Conservation (phyloP, 2,888 invertebrate genomes). For the Nomada flava region DNA sequence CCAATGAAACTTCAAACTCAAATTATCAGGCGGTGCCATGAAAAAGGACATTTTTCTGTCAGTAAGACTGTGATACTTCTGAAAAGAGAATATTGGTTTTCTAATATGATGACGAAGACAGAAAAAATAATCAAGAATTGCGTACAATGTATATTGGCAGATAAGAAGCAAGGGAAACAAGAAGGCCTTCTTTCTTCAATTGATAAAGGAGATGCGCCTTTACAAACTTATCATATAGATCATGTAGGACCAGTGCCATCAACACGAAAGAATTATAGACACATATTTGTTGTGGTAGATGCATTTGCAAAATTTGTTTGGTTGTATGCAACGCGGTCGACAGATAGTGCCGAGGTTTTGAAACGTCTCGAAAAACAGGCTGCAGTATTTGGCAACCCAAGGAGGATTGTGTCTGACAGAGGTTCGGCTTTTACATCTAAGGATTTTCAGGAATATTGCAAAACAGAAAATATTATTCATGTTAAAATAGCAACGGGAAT, state of each 20-base stretch:
- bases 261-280: not conserved
- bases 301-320: not conserved
- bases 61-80: not conserved
- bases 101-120: not conserved
- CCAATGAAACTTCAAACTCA: not conserved
- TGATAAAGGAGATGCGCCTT: not conserved
- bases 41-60: not conserved
- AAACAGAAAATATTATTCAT: not conserved
- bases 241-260: not conserved
- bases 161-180: too few relatives aligned
- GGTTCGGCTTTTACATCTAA: not conserved
- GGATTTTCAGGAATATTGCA: not conserved
- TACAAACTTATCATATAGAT: slow-evolving; percentile 5
- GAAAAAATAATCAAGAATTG: not conserved
- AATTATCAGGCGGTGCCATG: not conserved
- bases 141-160: too few relatives aligned
- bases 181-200: not conserved
- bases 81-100: not conserved
- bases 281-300: not conserved
- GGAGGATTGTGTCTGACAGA: not conserved
- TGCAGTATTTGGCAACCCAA: not conserved
- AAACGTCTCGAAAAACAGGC: not conserved
- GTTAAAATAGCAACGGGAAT: too few relatives aligned
- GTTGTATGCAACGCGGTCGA: not conserved
- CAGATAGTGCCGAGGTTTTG: not conserved